Percentiles rank a stretch among this genome's conserved stretches.
Evolutionary conservation across 2,888 invertebrate species (phyloP).

Genomic region (Oligia latruncula): DNA sequence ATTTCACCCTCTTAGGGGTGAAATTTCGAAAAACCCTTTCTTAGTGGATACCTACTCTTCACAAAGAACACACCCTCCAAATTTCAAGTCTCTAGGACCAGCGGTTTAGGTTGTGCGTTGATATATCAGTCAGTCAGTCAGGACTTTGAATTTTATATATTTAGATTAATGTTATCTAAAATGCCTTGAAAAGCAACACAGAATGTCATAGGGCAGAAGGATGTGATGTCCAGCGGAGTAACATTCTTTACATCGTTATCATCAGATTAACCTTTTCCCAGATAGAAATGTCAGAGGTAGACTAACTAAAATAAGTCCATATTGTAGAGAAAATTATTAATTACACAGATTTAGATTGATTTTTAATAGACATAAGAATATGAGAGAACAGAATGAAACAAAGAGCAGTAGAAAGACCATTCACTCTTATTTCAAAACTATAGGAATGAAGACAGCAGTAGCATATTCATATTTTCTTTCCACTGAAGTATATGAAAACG

Average conservation of each 20-base stretch:
- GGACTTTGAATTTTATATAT: no score
- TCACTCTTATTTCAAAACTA: constrained; percentile 9
- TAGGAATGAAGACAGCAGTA: neutral
- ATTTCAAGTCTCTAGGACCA: no score
- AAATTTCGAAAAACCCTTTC: no score
- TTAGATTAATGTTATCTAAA: neutral
- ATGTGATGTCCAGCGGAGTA: neutral
- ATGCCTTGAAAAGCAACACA: neutral
- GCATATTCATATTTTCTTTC: constrained; percentile 17
- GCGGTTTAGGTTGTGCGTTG: no score
- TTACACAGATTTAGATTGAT: constrained; percentile 3
- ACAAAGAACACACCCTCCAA: no score
- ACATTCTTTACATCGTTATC: neutral
- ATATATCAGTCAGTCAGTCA: no score
- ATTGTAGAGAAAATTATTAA: neutral
- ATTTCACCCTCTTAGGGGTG: no score
- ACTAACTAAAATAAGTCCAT: neutral
- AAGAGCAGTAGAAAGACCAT: constrained; percentile 1
- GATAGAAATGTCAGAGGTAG: neutral
- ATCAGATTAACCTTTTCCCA: constrained; percentile 1
- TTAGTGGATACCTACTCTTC: no score
- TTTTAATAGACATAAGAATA: neutral
- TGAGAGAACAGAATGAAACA: constrained; percentile 8
- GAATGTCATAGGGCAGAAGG: neutral
- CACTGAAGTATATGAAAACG: constrained; percentile 11